Conservation (phyloP, 92 coral and sea anemone genomes). For the Scolanthus callimorphus region DNA sequence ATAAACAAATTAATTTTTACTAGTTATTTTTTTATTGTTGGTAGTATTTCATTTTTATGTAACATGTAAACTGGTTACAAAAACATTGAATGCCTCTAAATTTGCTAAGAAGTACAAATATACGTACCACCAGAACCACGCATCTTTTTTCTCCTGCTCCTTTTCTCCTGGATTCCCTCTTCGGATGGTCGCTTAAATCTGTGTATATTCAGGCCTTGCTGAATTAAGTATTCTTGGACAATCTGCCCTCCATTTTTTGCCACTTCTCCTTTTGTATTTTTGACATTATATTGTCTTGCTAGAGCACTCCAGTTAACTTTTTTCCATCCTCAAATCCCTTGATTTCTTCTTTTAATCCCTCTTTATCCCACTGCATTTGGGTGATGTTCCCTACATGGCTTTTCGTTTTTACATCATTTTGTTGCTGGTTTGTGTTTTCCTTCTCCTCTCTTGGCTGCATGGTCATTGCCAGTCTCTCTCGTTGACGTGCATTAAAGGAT, state of each 20-base stretch:
- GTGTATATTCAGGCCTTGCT: constrained; percentile 7
- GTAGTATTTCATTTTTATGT: too few species aligned
- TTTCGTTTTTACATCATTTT: neutral
- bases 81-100: too few species aligned
- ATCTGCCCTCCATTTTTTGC: constrained; percentile 37
- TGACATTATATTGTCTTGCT: constrained; percentile 21
- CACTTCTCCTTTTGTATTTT: constrained; percentile 48
- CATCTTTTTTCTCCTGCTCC: constrained; percentile 14
- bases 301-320: constrained; percentile 28
- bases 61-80: too few species aligned
- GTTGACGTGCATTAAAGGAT: constrained; percentile 6
- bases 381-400: constrained; percentile 1
- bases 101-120: too few species aligned
- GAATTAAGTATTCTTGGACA: constrained; percentile 4
- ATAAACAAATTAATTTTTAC: neutral
- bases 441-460: neutral
- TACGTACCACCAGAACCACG: constrained; percentile 28
- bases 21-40: too few species aligned
- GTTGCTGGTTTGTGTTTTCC: neutral
- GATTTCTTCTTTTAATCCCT: constrained; percentile 31
- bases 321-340: constrained; percentile 45
- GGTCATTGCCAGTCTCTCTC: constrained; percentile 6
- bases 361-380: constrained; percentile 5
- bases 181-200: constrained; percentile 5
- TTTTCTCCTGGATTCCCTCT: neutral